Base-by-base conservation (phyloP, 2,113 vertebrate genomes). In the Caretta caretta region DNA sequence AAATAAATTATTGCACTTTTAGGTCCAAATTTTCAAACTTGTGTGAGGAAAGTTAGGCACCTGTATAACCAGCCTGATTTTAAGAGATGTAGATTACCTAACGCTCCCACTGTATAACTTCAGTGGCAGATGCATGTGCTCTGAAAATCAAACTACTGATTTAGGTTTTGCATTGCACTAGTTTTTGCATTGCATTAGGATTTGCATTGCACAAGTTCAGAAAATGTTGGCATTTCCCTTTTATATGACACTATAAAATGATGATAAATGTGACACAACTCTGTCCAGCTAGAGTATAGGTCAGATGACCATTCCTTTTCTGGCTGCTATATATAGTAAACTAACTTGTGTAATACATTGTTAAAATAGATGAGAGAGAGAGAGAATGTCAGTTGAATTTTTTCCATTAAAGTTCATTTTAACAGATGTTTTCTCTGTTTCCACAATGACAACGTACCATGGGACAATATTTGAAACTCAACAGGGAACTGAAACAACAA, bases 361-460 rank as follows among this genome's bases (percentile, higher is more conserved):
- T 93, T 97, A 89, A 90, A 89, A 88, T 94, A 91, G 83, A 96
- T 62, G 54, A 90, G 75, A 8, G 3, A 88, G 87, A 83, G 83
- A 93, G 96, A 97, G 92, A 97, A 56, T 93, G 62, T 83, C 93
- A 89, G 78, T 80, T 97, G 90, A 97, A 97, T 98, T 97, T 98
- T 98, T 98, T 98, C 98, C 97, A 93, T 94, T 97, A 83, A 90
- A 96, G 94, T 91, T 98, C 93, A 98, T 98, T 98, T 98, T 95
- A 94, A 93, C 94, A 97, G 96, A 96, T 97, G 57, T 96, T 97
- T 96, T 96, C 91, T 97, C 88, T 83, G 92, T 90, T 95, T 97
- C 89, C 51, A 83, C 49, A 86, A 91, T 97, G 91, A 95, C 94
- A 93, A 4, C 20, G 83, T 89, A 90, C 69, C 6, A 83, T 76